Evolutionary conservation across 2,888 invertebrate species (phyloP).

Genomic region (Vandiemenella viatica): DNA sequence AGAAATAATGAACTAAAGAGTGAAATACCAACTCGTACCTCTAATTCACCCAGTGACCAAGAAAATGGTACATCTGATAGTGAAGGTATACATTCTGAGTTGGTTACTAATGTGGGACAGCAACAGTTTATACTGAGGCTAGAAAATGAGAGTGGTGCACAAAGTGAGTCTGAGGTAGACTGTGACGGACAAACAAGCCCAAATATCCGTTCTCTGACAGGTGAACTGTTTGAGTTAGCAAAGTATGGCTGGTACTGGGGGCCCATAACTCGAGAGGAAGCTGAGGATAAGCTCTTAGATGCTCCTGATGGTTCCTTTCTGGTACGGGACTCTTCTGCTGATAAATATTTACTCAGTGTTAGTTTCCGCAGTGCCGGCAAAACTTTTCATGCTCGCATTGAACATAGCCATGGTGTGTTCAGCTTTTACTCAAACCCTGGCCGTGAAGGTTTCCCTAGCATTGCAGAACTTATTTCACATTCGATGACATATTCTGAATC

Average conservation of each 20-base stretch:
- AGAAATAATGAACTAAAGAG: too few relatives aligned
- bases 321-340: slow-evolving; percentile 61
- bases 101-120: background rate
- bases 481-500: slow-evolving; percentile 55
- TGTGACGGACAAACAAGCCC: slow-evolving; percentile 2
- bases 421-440: slow-evolving; percentile 31
- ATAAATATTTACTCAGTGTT: slow-evolving; percentile 51
- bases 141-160: background rate
- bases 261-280: slow-evolving; percentile 52
- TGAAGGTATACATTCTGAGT: background rate
- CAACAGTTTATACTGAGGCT: background rate
- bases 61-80: background rate
- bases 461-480: slow-evolving; percentile 56
- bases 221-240: slow-evolving; percentile 16
- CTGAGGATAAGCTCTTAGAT: slow-evolving; percentile 49
- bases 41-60: too few relatives aligned
- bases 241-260: slow-evolving; percentile 65
- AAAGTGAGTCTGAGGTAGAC: background rate
- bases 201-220: slow-evolving; percentile 10
- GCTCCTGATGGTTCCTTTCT: slow-evolving; percentile 63
- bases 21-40: too few relatives aligned
- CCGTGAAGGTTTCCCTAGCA: slow-evolving; percentile 39
- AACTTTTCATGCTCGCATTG: slow-evolving; percentile 59
- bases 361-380: slow-evolving; percentile 51
- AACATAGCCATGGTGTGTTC: slow-evolving; percentile 52